phyloP scores from a whole-genome alignment of 2,113 vertebrate genomes.

The Sphyrna mokarran region DNA sequence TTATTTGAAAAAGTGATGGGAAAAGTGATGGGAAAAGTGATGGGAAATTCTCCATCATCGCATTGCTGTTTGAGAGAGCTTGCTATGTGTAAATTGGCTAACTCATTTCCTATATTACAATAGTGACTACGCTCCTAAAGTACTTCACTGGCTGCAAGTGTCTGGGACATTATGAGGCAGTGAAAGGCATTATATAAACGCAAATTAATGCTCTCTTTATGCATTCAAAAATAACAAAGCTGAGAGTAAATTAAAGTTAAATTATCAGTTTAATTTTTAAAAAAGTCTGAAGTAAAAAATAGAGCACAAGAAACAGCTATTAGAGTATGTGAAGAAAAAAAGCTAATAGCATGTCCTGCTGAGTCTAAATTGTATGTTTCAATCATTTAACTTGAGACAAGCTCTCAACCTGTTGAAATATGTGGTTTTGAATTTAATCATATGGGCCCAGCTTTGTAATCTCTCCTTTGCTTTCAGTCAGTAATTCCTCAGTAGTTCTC shows the following conservation, averaged over 20 bases:
- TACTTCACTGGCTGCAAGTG: background rate
- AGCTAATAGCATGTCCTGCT: constrained; percentile 22
- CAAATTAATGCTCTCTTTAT: background rate
- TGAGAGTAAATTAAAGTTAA: background rate
- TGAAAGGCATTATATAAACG: background rate
- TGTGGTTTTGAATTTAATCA: constrained; percentile 35
- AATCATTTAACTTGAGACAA: constrained; percentile 32
- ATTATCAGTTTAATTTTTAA: background rate
- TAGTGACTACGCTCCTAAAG: background rate
- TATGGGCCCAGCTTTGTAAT: constrained; percentile 33
- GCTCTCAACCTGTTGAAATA: constrained; percentile 32
- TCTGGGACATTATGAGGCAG: background rate
- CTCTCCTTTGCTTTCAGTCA: constrained; percentile 34
- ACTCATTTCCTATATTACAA: background rate
- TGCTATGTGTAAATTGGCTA: background rate
- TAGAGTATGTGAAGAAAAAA: background rate
- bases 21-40: background rate
- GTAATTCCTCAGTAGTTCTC: constrained; percentile 26
- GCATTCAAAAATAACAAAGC: background rate
- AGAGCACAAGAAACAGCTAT: background rate
- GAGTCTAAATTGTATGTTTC: constrained; percentile 34
- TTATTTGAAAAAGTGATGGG: background rate
- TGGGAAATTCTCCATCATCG: background rate
- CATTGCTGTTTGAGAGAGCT: background rate
- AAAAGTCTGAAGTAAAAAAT: constrained; percentile 1